phyloP scores from a whole-genome alignment of 2,113 vertebrate genomes.

The Ophthalmolycus amberensis region DNA sequence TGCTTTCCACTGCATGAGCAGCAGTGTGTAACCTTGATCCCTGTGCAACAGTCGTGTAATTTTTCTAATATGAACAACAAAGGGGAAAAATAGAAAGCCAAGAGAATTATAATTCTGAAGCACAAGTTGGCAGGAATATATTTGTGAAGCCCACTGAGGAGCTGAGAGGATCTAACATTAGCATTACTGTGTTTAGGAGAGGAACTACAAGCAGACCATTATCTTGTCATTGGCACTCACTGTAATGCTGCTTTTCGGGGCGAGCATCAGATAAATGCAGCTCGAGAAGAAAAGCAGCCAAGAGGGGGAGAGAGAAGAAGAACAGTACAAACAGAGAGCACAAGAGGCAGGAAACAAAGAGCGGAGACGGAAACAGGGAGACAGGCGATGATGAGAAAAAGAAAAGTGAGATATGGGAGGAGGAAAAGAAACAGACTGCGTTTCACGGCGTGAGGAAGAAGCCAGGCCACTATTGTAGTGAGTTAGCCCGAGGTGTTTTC shows the following conservation, averaged over 20 bases:
- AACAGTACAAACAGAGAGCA: slow-evolving; percentile 11
- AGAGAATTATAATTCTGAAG: slow-evolving; percentile 27
- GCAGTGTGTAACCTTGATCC: slow-evolving; percentile 44
- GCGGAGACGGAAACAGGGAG: slow-evolving; percentile 21
- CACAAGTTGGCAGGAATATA: slow-evolving; percentile 28
- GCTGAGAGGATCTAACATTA: slow-evolving; percentile 55
- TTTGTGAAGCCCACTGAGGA: slow-evolving; percentile 43
- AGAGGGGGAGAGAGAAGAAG: background rate
- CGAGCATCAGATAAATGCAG: slow-evolving; percentile 5
- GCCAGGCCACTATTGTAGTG: slow-evolving; percentile 49
- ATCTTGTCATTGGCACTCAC: slow-evolving; percentile 57
- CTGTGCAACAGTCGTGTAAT: background rate
- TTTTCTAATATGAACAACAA: slow-evolving; percentile 48
- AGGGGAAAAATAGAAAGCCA: slow-evolving; percentile 32
- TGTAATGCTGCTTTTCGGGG: slow-evolving; percentile 50
- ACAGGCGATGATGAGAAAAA: slow-evolving; percentile 22
- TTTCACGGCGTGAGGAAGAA: slow-evolving; percentile 36
- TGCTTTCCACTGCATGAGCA: slow-evolving; percentile 20
- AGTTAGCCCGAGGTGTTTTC: slow-evolving; percentile 78
- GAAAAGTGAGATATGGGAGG: background rate
- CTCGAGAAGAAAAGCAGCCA: slow-evolving; percentile 11
- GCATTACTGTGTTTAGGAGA: slow-evolving; percentile 52
- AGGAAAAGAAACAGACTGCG: slow-evolving; percentile 16
- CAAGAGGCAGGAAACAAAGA: slow-evolving; percentile 22
- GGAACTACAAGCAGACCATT: slow-evolving; percentile 59